Conservation (phyloP, 2,888 invertebrate species). For the Mythimna ferrago region DNA sequence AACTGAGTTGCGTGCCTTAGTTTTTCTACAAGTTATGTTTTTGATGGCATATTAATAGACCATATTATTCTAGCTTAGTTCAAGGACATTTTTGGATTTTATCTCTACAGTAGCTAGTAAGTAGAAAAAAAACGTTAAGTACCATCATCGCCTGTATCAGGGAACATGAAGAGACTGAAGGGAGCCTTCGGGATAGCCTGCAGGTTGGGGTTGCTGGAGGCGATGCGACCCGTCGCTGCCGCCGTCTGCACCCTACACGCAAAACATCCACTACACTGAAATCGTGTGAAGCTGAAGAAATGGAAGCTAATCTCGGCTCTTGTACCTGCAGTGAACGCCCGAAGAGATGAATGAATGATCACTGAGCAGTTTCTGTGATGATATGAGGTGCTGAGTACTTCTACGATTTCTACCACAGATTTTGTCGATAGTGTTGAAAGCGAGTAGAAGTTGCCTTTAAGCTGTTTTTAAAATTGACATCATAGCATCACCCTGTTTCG, state of each 20-base stretch:
- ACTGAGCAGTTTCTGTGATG: not conserved
- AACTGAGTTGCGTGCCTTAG: too few species aligned
- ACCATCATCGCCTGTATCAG: conserved; percentile 65
- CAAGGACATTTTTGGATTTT: too few species aligned
- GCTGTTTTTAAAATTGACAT: too few species aligned
- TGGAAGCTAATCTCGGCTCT: not conserved
- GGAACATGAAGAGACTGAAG: conserved; percentile 74
- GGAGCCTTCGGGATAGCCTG: conserved; percentile 87
- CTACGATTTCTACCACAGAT: too few species aligned
- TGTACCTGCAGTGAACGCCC: not conserved
- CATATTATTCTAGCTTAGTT: too few species aligned
- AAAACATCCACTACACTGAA: not conserved
- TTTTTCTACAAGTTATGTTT: too few species aligned
- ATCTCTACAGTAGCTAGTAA: not conserved
- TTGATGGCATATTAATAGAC: too few species aligned
- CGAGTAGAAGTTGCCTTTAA: too few species aligned
- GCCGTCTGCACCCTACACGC: conserved; percentile 84
- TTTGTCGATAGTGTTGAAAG: too few species aligned
- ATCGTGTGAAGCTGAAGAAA: not conserved
- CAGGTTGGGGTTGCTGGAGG: conserved; percentile 86
- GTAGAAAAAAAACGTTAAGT: not conserved
- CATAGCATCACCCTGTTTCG: too few species aligned
- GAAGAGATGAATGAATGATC: not conserved
- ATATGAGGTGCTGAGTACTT: too few species aligned
- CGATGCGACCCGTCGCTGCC: conserved; percentile 87